phyloP scores from a whole-genome alignment of 2,113 vertebrate genomes.

The Hyperopisus bebe region DNA sequence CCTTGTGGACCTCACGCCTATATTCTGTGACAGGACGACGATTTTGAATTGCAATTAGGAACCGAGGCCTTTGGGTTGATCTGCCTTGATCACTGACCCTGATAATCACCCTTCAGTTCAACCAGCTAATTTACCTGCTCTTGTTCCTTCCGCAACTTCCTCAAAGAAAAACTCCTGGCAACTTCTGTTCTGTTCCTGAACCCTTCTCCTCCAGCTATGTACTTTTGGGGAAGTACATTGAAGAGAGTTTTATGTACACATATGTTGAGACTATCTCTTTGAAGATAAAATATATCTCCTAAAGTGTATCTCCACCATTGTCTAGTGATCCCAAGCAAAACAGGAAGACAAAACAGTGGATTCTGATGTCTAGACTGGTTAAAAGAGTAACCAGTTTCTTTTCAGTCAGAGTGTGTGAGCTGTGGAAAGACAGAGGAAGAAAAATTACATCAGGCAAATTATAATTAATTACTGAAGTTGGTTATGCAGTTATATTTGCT shows the following conservation, averaged over 20 bases:
- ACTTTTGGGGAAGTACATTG: not conserved
- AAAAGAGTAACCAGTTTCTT: not conserved
- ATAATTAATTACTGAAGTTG: not conserved
- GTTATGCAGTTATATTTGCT: not conserved
- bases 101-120: not conserved
- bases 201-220: not conserved
- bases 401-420: not conserved
- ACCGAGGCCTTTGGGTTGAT: not conserved
- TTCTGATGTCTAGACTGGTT: not conserved
- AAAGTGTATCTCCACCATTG: not conserved
- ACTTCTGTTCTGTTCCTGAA: not conserved
- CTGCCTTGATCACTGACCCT: not conserved
- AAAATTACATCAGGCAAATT: not conserved
- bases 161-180: not conserved
- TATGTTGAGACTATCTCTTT: not conserved
- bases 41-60: not conserved
- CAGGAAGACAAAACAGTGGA: not conserved
- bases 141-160: not conserved
- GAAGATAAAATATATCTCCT: not conserved
- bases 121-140: not conserved
- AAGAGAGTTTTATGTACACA: not conserved
- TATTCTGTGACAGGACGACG: not conserved
- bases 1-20: not conserved
- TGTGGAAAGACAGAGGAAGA: not conserved
- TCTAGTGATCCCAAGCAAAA: not conserved